Evolutionary conservation across 2,888 invertebrate species (phyloP), one percentile per base, ranked within the genome.

Genomic region (Macrophya alboannulata): DNA sequence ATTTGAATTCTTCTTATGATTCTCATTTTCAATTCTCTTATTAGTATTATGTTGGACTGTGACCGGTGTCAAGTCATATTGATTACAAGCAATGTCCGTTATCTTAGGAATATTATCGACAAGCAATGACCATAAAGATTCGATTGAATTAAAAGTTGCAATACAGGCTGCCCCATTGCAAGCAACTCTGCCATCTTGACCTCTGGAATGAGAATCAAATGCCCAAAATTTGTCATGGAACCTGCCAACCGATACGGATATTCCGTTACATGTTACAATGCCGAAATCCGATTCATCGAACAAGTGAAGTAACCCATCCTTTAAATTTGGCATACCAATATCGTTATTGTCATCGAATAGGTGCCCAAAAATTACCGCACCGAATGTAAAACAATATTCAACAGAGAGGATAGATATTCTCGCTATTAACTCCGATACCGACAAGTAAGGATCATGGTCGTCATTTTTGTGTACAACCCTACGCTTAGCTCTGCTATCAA

Each of bases 1-100:
- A 31, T 31, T 31, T 31, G 90, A 12, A 88, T 48, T 12, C 12
- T 48, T 48, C 12, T 48, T 1, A 48, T 48, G 4, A 48, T 48
- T 12, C 48, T 10, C 48, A 31, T 31, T 31, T 31, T 48, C 48
- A 48, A 48, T 10, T 48, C 12, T 10, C 10, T 48, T 48, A 48
- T 10, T 48, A 10, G 10, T 12, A 9, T 12, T 12, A 10, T 4
- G 48, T 48, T 48, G 12, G 12, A 48, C 48, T 12, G 48, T 48
- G 12, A 48, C 84, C 17, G 62, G 62, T 8, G 62, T 62, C 17
- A 62, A 62, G 5, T 62, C 62, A 25, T 62, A 62, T 62, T 62
- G 62, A 15, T 62, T 31, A 31, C 25, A n/a, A 21, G 62, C 8
- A n/a, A 62, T 31, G 31, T 31, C 31, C 31, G 21, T 6, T 21